Base-by-base conservation (phyloP, 2,797 vertebrate species). In the Sandelia bainsii region DNA sequence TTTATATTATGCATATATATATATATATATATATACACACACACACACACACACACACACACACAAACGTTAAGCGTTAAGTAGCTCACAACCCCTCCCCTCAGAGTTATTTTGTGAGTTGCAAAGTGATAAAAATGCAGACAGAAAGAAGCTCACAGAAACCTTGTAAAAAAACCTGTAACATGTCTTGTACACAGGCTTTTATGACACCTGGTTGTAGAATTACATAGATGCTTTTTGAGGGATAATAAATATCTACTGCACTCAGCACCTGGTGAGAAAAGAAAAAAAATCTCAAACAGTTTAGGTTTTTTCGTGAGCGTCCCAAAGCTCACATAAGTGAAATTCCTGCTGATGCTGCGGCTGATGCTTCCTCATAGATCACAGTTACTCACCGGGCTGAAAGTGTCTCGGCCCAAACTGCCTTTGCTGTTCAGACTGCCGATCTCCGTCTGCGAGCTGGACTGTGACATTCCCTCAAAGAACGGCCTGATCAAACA, bases 401-500 rank as follows among this genome's bases (percentile, higher is more conserved):
- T 98, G 94, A 95, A 95, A 60, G 94, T 86, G 81, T 99, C 97
- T 81, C 94, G 94, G 54, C 96, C 96, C 72, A 98, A 90, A 90
- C 97, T 98, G 92, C 97, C 96, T 95, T 97, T 97, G 93, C 97
- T 97, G 94, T 98, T 97, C 91, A 99, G 93, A 85, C 98, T 99
- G 89, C 97, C 97, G 74, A 99, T 98, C 96, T 99, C 98, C 10
- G 97, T 99, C 95, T 99, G 98, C 16, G 98, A 99, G 94, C 97
- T 99, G 87, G 98, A 99, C 94, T 99, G 98, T 53, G 98, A 99
- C 96, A 99, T 98, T 40, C 98, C 98, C 92, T 99, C 98, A 77
- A 99, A 99, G 94, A 98, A 99, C 22, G 98, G 98, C 95, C 98
- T 99, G 91, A 14, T 57, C 0, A 45, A 12, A 65, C 19, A 39